phyloP scores from a whole-genome alignment of 2,797 vertebrate species.

The Setipinna tenuifilis region DNA sequence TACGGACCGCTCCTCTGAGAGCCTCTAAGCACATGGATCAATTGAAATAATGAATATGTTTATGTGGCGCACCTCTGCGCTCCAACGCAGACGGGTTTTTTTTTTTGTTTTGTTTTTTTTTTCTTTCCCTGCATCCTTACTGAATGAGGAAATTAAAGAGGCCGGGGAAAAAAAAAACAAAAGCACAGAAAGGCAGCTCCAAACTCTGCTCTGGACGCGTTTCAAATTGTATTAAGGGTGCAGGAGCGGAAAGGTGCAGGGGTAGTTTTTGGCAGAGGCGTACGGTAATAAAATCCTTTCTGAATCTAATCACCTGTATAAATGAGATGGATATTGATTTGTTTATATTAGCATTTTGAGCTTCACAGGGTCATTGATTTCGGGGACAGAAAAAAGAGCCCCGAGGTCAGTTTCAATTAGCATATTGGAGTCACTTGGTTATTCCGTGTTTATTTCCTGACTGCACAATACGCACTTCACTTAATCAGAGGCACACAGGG shows the following conservation, averaged over 20 bases:
- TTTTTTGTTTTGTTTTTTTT: too few species aligned
- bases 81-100: conserved; percentile 11
- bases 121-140: conserved; percentile 37
- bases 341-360: conserved; percentile 62
- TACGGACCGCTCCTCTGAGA: conserved; percentile 37
- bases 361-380: conserved; percentile 57
- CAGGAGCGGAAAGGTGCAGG: conserved; percentile 34
- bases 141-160: conserved; percentile 49
- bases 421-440: conserved; percentile 52
- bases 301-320: conserved; percentile 59
- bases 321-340: conserved; percentile 67
- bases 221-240: conserved; percentile 51
- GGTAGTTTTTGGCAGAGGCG: conserved; percentile 50
- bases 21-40: conserved; percentile 53
- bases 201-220: conserved; percentile 38
- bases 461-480: conserved; percentile 36
- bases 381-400: conserved; percentile 38
- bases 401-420: conserved; percentile 59
- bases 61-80: conserved; percentile 50
- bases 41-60: conserved; percentile 62
- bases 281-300: conserved; percentile 55
- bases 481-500: conserved; percentile 40
- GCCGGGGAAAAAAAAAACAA: conserved; percentile 28
- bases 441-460: conserved; percentile 45
- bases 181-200: conserved; percentile 44